phyloP scores from a whole-genome alignment of 2,797 vertebrate species.

The Schizothorax lantsangensis region DNA sequence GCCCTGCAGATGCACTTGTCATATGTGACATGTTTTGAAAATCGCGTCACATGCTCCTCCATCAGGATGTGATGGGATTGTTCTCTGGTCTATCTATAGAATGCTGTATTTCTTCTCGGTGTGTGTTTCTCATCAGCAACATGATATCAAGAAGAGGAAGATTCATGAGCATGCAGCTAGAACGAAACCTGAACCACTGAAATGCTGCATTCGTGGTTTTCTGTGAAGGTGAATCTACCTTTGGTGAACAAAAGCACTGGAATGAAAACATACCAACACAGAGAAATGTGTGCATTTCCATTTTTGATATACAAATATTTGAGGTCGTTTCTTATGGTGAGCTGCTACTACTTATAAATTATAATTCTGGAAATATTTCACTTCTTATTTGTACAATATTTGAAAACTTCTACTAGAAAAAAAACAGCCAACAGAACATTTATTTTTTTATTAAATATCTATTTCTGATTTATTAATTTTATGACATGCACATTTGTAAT shows the following conservation, averaged over 20 bases:
- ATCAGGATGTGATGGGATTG: neutral
- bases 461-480: no score
- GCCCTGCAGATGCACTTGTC: neutral
- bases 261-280: neutral
- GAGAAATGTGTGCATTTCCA: neutral
- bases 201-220: slow-evolving; percentile 22
- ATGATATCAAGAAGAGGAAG: slow-evolving; percentile 31
- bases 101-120: neutral
- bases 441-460: no score
- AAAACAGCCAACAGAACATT: no score
- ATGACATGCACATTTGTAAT: neutral
- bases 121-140: slow-evolving; percentile 28
- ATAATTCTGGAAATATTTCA: neutral
- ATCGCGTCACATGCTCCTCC: neutral
- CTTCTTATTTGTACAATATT: neutral
- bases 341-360: neutral
- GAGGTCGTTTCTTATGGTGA: neutral
- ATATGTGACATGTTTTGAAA: neutral
- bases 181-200: slow-evolving; percentile 35
- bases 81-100: slow-evolving; percentile 42
- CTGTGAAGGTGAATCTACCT: slow-evolving; percentile 19
- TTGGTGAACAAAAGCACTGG: neutral
- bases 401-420: neutral
- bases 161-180: slow-evolving; percentile 28
- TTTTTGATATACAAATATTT: neutral